These are phyloP conservation scores for Scomber scombrus DNA, from an alignment of 2,113 vertebrate species.

Conservation along the genomic window DNA sequence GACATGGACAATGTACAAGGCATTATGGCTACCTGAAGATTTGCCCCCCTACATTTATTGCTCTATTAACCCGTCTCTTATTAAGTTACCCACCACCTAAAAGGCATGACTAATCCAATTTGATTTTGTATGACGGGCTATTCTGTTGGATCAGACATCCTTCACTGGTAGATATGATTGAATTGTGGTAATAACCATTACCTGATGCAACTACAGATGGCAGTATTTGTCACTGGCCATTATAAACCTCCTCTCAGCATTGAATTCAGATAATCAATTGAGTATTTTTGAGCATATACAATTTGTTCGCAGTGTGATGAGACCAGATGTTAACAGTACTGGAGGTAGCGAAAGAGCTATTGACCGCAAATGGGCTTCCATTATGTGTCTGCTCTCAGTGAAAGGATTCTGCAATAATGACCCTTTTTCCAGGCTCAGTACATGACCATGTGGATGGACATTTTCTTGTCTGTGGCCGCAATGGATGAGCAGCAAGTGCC, in stretches of 20 bases:
- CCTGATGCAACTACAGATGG: conserved; percentile 27
- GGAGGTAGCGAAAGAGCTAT: conserved; percentile 34
- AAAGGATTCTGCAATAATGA: conserved; percentile 33
- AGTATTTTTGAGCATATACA: conserved; percentile 27
- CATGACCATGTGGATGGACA: background rate
- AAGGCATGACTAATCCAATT: conserved; percentile 24
- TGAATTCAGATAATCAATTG: conserved; percentile 25
- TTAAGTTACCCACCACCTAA: conserved; percentile 9
- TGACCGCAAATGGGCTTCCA: conserved; percentile 37
- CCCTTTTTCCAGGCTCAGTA: background rate
- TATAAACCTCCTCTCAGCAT: conserved; percentile 9
- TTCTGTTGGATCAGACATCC: conserved; percentile 4
- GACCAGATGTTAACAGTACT: conserved; percentile 5
- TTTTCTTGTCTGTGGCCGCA: background rate
- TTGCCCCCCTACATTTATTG: too few relatives aligned
- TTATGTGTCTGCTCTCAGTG: conserved; percentile 33
- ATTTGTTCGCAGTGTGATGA: conserved; percentile 24
- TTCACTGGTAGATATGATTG: background rate
- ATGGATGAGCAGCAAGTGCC: background rate
- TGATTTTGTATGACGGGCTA: background rate
- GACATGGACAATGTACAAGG: too few relatives aligned
- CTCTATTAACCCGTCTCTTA: background rate
- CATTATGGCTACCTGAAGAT: too few relatives aligned
- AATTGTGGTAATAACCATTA: conserved; percentile 43
- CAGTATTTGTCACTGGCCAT: conserved; percentile 19